Percentiles rank a stretch among this genome's conserved stretches.
These are phyloP conservation scores for Drepanosiphum platanoidis DNA, from an alignment of 2,888 invertebrate species.

Conservation along the genomic window DNA sequence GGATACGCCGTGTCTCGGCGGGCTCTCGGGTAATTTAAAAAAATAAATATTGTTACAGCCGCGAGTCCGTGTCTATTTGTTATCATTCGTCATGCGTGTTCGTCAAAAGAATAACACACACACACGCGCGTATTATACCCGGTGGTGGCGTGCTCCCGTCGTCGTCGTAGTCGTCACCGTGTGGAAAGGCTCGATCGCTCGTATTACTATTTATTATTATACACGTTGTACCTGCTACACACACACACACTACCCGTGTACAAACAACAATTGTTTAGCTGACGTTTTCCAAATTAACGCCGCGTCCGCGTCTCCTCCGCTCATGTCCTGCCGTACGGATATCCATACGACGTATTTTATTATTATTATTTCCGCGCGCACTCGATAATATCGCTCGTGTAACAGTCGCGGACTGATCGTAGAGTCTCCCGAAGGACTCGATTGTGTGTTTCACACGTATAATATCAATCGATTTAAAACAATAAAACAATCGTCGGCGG, in stretches of 20 bases:
- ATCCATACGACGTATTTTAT: not conserved
- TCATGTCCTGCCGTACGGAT: not conserved
- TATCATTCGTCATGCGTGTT: constrained; percentile 62
- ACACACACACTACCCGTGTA: not conserved
- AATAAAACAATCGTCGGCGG: no score
- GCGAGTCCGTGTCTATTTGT: constrained; percentile 58
- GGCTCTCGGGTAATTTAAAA: constrained; percentile 60
- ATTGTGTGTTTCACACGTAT: no score
- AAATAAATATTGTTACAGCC: constrained; percentile 62
- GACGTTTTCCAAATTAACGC: constrained; percentile 56
- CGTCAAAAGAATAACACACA: constrained; percentile 41
- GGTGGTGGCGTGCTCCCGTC: no score
- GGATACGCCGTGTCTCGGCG: constrained; percentile 52
- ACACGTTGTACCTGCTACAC: not conserved
- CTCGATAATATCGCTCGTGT: no score
- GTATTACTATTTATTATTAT: not conserved
- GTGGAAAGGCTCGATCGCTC: constrained; percentile 20
- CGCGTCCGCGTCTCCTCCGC: constrained; percentile 10
- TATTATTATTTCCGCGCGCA: not conserved
- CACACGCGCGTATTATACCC: not conserved
- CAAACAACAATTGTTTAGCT: constrained; percentile 56
- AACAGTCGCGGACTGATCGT: no score
- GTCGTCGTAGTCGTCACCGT: not conserved
- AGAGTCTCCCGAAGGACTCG: no score
- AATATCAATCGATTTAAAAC: no score